These are phyloP conservation scores for Teleiodes luculella DNA, from an alignment of 2,888 invertebrate species.

Conservation along the genomic window DNA sequence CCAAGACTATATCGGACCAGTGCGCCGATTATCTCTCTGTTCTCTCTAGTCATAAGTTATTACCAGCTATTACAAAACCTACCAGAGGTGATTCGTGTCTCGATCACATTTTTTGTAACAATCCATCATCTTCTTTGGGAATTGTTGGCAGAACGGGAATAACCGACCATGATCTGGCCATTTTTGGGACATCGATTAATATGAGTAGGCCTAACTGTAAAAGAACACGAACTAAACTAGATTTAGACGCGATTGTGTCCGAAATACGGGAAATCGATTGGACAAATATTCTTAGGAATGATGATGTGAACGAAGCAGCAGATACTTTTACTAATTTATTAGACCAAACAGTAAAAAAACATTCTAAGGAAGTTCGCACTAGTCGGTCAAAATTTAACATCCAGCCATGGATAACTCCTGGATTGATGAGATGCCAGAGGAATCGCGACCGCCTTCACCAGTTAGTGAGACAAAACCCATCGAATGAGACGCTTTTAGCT, in stretches of 20 bases:
- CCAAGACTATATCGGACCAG: too few species aligned
- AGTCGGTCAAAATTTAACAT: neutral
- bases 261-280: too few species aligned
- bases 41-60: neutral
- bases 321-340: too few species aligned
- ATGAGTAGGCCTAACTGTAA: neutral
- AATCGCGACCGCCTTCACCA: neutral
- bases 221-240: neutral
- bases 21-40: neutral
- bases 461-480: neutral
- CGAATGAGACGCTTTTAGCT: neutral
- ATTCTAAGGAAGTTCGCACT: neutral
- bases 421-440: neutral
- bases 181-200: neutral
- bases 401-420: too few species aligned
- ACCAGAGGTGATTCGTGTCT: neutral
- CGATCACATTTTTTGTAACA: neutral
- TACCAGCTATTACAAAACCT: conserved; percentile 1
- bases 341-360: neutral
- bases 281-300: too few species aligned
- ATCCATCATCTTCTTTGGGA: neutral
- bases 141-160: neutral
- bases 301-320: too few species aligned
- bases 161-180: neutral
- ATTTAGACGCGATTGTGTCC: neutral